A percentile compares a stretch with the other conserved stretches of the same genome.
Conservation (phyloP, 2,888 invertebrate species). For the Eupithecia abbreviata region DNA sequence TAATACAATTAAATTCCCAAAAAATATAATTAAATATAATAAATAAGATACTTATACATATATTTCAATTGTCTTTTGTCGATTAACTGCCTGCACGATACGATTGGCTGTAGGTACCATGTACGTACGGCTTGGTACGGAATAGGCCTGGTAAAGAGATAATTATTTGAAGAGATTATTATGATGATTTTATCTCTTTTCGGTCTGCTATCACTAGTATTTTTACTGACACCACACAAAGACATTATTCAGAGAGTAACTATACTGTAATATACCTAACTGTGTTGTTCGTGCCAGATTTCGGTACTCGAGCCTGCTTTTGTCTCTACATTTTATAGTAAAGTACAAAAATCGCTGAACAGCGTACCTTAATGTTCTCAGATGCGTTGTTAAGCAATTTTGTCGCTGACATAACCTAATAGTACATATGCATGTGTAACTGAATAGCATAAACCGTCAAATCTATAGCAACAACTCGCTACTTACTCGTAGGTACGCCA, state of each 20-base stretch:
- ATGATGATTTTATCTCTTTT: no score
- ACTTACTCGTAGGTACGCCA: constrained; percentile 11
- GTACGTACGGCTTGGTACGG: no score
- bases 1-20: no score
- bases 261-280: no score
- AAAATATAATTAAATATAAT: no score
- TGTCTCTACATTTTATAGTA: background rate
- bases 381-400: background rate
- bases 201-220: background rate
- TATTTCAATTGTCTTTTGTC: no score
- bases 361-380: background rate
- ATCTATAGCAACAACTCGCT: background rate
- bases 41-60: no score
- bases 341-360: background rate
- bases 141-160: no score
- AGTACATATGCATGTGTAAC: background rate
- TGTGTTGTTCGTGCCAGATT: background rate
- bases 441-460: constrained; percentile 11
- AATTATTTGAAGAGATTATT: no score
- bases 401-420: background rate
- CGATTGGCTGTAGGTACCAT: no score
- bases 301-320: background rate
- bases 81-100: no score
- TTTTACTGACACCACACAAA: background rate
- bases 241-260: background rate